phyloP scores from a whole-genome alignment of 2,888 invertebrate species.

The Eristalis intricaria region DNA sequence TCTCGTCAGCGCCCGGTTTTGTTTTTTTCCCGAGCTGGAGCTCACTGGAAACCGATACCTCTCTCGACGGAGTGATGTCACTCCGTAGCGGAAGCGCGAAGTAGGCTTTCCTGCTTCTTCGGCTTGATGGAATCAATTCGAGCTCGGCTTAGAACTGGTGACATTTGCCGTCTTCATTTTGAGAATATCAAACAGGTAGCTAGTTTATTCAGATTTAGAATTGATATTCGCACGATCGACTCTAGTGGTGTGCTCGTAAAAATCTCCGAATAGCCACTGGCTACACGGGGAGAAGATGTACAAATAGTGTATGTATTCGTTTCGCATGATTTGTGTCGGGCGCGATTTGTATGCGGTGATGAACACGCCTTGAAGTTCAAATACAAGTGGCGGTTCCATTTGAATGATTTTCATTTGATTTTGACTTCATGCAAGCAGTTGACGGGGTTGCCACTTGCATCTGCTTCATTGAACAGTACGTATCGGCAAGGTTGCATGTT shows the following conservation, averaged over 20 bases:
- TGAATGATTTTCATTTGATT: slow-evolving; percentile 5
- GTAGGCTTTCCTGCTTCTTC: background rate
- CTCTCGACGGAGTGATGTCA: slow-evolving; percentile 36
- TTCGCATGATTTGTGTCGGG: background rate
- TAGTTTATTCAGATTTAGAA: background rate
- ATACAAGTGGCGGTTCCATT: slow-evolving; percentile 4
- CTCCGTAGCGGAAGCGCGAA: slow-evolving; percentile 24
- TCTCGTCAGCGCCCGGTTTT: slow-evolving; percentile 17
- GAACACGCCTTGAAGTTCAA: background rate
- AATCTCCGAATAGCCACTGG: background rate
- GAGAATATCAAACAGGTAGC: background rate
- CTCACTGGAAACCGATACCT: background rate
- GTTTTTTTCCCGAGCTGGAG: background rate
- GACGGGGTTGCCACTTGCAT: background rate
- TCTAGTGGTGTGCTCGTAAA: background rate
- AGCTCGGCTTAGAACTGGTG: background rate
- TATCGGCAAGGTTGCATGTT: background rate
- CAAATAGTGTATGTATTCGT: background rate
- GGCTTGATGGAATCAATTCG: too few relatives aligned
- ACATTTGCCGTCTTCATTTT: background rate
- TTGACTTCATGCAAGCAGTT: background rate
- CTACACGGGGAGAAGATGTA: background rate
- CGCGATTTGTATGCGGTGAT: background rate
- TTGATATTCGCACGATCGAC: background rate
- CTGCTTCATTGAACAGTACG: background rate